Conservation (phyloP, 2,113 vertebrate genomes). For the Rhynchomys soricoides region DNA sequence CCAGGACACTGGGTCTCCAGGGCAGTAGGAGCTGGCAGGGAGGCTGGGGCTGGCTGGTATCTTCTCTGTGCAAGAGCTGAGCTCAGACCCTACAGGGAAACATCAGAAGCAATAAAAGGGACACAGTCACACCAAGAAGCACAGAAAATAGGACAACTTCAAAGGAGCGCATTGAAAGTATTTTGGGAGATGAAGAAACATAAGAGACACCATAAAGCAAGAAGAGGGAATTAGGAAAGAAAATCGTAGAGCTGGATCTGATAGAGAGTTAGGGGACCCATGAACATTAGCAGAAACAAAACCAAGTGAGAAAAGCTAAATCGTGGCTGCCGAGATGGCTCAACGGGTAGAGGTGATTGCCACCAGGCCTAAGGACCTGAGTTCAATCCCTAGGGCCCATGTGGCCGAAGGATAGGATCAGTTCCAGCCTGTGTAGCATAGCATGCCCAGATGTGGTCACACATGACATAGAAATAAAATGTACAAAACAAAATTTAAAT, state of each 20-base stretch:
- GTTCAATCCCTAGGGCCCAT: not conserved
- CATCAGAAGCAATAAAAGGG: not conserved
- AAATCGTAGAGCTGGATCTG: not conserved
- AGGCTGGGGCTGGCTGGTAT: not conserved
- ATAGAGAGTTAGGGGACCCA: not conserved
- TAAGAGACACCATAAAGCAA: not conserved
- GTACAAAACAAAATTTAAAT: not conserved
- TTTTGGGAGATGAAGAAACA: slow-evolving; percentile 19
- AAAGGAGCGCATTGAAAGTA: slow-evolving; percentile 51
- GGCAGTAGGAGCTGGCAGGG: rapidly evolving
- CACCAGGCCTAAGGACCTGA: not conserved
- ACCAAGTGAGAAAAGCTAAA: not conserved
- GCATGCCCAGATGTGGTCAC: not conserved
- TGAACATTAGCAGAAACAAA: not conserved
- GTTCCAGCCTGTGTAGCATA: not conserved
- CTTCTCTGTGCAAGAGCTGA: rapidly evolving
- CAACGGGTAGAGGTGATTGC: not conserved
- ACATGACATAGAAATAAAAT: not conserved
- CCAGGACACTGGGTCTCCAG: rapidly evolving
- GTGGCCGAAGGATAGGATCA: not conserved
- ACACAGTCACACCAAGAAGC: not conserved
- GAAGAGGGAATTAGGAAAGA: not conserved
- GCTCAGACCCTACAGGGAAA: not conserved
- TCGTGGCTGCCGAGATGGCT: not conserved
- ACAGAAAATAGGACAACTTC: slow-evolving; percentile 51